Base-by-base conservation (phyloP, 2,113 vertebrate species). In the Pristiophorus japonicus region DNA sequence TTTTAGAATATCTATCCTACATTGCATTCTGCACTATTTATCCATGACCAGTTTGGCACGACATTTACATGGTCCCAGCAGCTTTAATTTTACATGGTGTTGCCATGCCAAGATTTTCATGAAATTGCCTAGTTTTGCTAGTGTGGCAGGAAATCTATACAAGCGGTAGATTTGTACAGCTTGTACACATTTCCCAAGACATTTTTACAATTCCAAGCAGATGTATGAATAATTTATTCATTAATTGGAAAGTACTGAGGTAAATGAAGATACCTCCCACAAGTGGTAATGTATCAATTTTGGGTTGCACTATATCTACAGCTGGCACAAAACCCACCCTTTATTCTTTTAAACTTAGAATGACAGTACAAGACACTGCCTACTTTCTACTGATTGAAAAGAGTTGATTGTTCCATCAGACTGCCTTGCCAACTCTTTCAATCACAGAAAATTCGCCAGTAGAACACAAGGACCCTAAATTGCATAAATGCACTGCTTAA, bases 201-300 rank as follows among this genome's bases (percentile, higher is more conserved):
- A 30, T 55, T 87, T 87, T 51, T 87, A 87, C 84, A 87, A 87
- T 11, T 87, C 75, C 27, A 51, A 87, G 30, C 47, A 87, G 45
- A 87, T 55, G 47, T 87, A 87, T 55, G 84, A 51, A 87, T 55
- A 55, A 87, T 51, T 87, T 87, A 51, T 51, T 87, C 84, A 27
- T 55, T 87, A 55, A 87, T 87, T 87, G 51, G 84, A 55, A 55
- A 87, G 45, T 55, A 51, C 22, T 11, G 84, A 87, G 84, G 45
- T 51, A 87, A 55, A 87, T 87, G 45, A 87, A 87, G 84, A 87
- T 87, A 87, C 47, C 24, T 87, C 84, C 84, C 24, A 87, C 84
- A 51, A 47, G 20, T 87, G 45, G 47, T 7, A 85, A 87, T 87
- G 45, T 51, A 27, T 51, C 84, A 87, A 27, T 27, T 85, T 87